Base-by-base conservation (phyloP, 2,797 vertebrate species). In the Pipistrellus nathusii region DNA sequence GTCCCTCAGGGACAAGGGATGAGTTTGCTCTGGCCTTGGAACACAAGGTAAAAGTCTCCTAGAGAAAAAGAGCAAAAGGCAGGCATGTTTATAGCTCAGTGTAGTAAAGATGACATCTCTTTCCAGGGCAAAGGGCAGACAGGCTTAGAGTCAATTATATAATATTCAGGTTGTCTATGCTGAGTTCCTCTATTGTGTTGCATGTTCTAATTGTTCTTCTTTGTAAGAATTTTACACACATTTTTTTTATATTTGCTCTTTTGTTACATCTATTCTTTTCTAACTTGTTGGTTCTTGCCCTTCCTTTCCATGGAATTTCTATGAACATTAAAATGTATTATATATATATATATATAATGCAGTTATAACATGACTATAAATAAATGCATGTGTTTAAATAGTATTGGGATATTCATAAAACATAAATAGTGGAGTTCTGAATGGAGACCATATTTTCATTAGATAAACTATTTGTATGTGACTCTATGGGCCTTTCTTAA, bases 51-150 rank as follows among this genome's bases (percentile, higher is more conserved):
- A 30, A 3, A 48, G 1, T 68, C 5, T 71, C 71, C 13, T 20
- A 73, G 32, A 89, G 5, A 15, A 87, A 59, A 72, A 20, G 2
- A 30, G 3, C 41, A 17, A 46, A 92, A 10, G 8, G 3, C 25
- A 51, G 4, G 3, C 1, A 8, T 53, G 3, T 41, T 44, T 53
- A 80, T 15, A 25, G 4, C 12, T 10, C 1, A 8, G 0, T 41
- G 7, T 9, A 12, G 51, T 38, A 78, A 35, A 68, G 3, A 38
- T 6, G 55, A 41, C 5, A 18, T 82, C 0, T 87, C 53, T 86
- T 13, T 78, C 27, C 1, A n/a, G n/a, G 6, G 10, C 8, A 20
- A 51, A 83, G 15, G 12, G 3, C 6, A 69, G 30, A 17, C 2
- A 41, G 6, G 8, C 9, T 44, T 14, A 53, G 8, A 30, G 27